Percentiles rank a stretch among this genome's conserved stretches.
These are phyloP conservation scores for Caenorhabditis sinica DNA, from an alignment of 2,888 invertebrate genomes.

Conservation along the genomic window DNA sequence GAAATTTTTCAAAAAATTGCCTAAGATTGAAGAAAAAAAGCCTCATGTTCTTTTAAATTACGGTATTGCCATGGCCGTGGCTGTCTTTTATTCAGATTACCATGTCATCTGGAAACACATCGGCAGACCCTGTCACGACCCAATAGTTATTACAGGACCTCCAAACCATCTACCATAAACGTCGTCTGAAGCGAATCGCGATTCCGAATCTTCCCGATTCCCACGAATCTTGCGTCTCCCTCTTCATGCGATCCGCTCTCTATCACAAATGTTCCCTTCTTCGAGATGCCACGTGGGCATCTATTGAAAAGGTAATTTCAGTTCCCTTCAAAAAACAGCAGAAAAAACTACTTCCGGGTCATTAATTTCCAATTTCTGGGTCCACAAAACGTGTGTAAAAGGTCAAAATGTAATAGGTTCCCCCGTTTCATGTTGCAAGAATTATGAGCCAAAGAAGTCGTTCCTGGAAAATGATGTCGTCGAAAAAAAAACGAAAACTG, in stretches of 20 bases:
- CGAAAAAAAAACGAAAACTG: neutral
- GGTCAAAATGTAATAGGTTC: slow-evolving; percentile 9
- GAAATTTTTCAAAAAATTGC: too few species aligned
- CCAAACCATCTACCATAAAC: slow-evolving; percentile 62
- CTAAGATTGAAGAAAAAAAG: too few species aligned
- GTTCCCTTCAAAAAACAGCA: neutral
- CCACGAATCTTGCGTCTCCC: slow-evolving; percentile 10
- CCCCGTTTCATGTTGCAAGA: neutral
- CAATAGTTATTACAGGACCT: slow-evolving; percentile 46
- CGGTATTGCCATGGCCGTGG: too few species aligned
- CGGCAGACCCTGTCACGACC: neutral
- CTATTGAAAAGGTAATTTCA: slow-evolving; percentile 53
- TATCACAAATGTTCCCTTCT: slow-evolving; percentile 62
- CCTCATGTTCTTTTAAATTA: too few species aligned
- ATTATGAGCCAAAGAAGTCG: neutral
- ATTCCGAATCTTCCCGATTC: slow-evolving; percentile 28
- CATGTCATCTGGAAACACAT: too few species aligned
- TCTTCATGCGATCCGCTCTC: slow-evolving; percentile 51
- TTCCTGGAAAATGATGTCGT: neutral
- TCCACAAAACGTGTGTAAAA: slow-evolving; percentile 3
- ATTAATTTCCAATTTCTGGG: slow-evolving; percentile 22
- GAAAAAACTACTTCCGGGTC: slow-evolving; percentile 29
- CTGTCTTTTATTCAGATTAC: too few species aligned
- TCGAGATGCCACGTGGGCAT: slow-evolving; percentile 54
- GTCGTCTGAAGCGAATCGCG: slow-evolving; percentile 60